Base-by-base conservation (phyloP, 2,888 invertebrate species). In the Brachylomia viminalis region DNA sequence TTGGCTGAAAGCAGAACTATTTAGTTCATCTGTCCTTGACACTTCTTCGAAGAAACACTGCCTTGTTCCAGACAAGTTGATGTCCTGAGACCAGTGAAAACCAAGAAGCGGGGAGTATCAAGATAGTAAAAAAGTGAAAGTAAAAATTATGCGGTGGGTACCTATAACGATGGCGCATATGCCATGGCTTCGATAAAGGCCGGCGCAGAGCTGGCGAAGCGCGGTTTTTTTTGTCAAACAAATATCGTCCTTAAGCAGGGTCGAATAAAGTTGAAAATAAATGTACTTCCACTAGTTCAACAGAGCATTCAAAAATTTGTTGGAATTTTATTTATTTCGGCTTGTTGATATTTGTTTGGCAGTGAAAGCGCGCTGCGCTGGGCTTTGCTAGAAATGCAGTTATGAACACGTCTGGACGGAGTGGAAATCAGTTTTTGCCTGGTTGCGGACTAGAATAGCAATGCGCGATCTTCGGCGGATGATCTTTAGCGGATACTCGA, bases 31-130 rank as follows among this genome's bases (percentile, higher is more conserved):
- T 33, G 5, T 13, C n/a, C 47, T 27, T 56, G 23, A 45, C 10
- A 47, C 30, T 27, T 33, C 54, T 52, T 47, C 15, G 82, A 77
- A 82, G 80, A 72, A 54, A 42, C n/a, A 33, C 56, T 69, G 30
- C 33, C 33, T 45, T 61, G 45, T 27, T 74, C 70, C 70, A 49
- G 83, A 54, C 58, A 15, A 79, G 42, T 56, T 45, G 52, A 54
- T 23, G 42, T 62, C 61, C 45, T 74, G 75, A 27, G 20, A n/a
- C 38, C n/a, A 33, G 42, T 47, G 47, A 27, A 66, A 74, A 65
- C 30, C n/a, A 42, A 56, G 64, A 65, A 78, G 72, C 52, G 56
- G 52, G 23, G 33, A 61, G 27, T 33, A 72, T 67, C 56, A 68
- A 83, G 58, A 70, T 56, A 30, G 23, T 49, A 56, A 68, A 76